These are phyloP conservation scores for Petrocephalus sullivani DNA, from an alignment of 2,797 vertebrate genomes.

Conservation along the genomic window DNA sequence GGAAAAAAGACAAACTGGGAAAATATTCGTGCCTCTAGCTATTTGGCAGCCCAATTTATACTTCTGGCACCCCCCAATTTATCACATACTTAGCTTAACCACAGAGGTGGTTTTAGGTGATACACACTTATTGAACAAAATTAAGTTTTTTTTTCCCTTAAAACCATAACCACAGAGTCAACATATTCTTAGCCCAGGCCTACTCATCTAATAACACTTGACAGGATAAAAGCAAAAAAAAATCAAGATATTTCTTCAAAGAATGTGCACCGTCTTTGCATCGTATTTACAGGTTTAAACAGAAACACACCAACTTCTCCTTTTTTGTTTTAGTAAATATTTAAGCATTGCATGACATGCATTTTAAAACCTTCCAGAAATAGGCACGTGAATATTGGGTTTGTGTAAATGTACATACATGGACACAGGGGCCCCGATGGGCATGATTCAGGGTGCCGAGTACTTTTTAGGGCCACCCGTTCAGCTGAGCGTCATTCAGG, in stretches of 20 bases:
- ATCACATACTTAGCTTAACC: not conserved
- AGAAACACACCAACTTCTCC: conserved; percentile 14
- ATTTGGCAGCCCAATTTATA: not conserved
- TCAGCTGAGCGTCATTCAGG: not conserved
- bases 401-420: not conserved
- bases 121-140: not conserved
- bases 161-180: not conserved
- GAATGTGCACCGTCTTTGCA: not conserved
- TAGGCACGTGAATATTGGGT: not conserved
- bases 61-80: not conserved
- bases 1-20: not conserved
- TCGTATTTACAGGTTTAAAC: not conserved
- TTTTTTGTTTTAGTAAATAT: not conserved
- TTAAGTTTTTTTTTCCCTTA: not conserved
- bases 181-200: not conserved
- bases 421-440: not conserved
- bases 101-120: not conserved
- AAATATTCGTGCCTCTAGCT: not conserved
- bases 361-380: not conserved
- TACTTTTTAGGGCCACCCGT: not conserved
- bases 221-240: not conserved
- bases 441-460: not conserved
- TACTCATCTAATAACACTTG: not conserved
- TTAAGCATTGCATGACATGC: not conserved
- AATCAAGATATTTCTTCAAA: not conserved